These are phyloP conservation scores for Boulengeromyrus knoepffleri DNA, from an alignment of 2,113 vertebrate genomes.

Conservation along the genomic window DNA sequence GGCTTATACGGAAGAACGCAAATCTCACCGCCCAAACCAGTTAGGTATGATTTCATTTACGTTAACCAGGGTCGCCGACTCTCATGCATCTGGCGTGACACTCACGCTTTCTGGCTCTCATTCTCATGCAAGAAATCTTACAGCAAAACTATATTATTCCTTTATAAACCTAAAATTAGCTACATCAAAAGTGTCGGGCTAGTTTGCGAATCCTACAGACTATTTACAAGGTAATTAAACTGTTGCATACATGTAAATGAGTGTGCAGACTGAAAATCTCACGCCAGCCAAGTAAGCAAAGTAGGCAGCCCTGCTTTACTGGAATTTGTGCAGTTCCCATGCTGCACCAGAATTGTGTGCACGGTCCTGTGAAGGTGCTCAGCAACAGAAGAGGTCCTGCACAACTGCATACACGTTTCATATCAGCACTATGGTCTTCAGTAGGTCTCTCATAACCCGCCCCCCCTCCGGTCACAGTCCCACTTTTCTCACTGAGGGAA, in stretches of 20 bases:
- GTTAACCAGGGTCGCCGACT: neutral
- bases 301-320: neutral
- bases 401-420: neutral
- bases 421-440: neutral
- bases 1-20: neutral
- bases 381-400: neutral
- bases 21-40: neutral
- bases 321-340: neutral
- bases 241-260: neutral
- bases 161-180: neutral
- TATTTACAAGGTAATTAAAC: neutral
- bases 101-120: neutral
- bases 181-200: neutral
- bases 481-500: neutral
- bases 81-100: neutral
- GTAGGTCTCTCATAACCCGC: neutral
- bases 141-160: neutral
- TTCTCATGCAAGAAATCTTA: neutral
- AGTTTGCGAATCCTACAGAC: neutral
- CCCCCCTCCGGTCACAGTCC: neutral
- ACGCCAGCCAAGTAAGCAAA: neutral
- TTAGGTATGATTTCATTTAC: neutral
- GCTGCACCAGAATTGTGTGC: neutral
- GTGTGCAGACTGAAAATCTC: neutral
- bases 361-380: neutral